Conservation (phyloP, 1,140 invertebrate genomes). For the Meloidogyne hapla region DNA sequence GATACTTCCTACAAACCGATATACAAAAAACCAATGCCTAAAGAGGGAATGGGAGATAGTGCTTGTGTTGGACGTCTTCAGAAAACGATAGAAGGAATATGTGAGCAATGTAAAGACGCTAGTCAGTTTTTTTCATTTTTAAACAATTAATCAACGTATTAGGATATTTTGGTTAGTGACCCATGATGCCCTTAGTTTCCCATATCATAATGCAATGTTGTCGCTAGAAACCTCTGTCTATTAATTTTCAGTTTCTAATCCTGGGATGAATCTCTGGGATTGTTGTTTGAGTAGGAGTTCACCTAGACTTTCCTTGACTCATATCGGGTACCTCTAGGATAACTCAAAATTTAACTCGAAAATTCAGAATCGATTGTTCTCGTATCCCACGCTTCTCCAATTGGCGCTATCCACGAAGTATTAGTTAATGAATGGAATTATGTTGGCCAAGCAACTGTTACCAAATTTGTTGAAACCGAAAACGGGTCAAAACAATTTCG, state of each 20-base stretch:
- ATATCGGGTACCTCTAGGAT: slow-evolving; percentile 11
- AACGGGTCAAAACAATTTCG: slow-evolving; percentile 40
- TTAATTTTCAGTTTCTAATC: no score
- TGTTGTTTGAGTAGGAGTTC: no score
- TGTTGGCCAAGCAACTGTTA: slow-evolving; percentile 59
- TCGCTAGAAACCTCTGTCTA: no score
- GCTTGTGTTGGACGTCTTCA: background rate
- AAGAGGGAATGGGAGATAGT: slow-evolving; percentile 31
- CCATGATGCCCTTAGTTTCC: no score
- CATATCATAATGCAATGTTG: no score
- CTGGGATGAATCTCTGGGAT: no score
- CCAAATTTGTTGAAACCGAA: slow-evolving; percentile 51
- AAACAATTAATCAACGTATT: no score
- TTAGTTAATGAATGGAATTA: slow-evolving; percentile 55
- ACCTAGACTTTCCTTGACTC: slow-evolving; percentile 2
- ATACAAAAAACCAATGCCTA: slow-evolving; percentile 42
- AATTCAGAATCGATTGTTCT: slow-evolving; percentile 47
- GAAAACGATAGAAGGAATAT: background rate
- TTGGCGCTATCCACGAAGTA: slow-evolving; percentile 59
- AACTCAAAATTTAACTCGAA: background rate
- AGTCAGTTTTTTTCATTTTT: slow-evolving; percentile 10
- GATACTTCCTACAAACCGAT: slow-evolving; percentile 52
- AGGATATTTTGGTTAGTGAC: no score
- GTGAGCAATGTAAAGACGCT: background rate
- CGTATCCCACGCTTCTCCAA: slow-evolving; percentile 56